These are phyloP conservation scores for Chondrilla cf. caribensis DNA, from an alignment of 37 sponge, comb jelly and placozoan genomes.

Conservation along the genomic window DNA sequence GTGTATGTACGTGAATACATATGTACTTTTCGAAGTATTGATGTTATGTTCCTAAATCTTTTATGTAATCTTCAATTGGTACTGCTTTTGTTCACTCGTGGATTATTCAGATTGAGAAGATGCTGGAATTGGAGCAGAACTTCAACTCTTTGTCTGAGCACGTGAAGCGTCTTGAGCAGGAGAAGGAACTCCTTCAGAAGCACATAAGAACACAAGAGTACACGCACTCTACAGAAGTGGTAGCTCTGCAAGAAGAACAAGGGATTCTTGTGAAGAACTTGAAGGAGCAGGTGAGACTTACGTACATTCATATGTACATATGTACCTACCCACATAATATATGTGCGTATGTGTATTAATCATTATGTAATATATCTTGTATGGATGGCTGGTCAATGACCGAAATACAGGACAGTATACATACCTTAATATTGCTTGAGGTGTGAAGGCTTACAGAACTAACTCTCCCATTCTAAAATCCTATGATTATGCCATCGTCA, in stretches of 20 bases:
- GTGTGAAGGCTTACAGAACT: no score
- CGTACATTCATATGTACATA: no score
- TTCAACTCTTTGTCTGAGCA: not conserved
- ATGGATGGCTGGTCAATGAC: no score
- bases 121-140: constrained; percentile 19
- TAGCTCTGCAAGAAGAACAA: constrained; percentile 35
- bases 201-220: constrained; percentile 19
- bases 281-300: constrained; percentile 27
- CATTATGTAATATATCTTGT: no score
- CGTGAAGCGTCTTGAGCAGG: not conserved
- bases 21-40: not conserved
- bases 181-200: constrained; percentile 31
- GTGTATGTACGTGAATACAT: not conserved
- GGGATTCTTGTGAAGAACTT: constrained; percentile 17
- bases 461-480: no score
- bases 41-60: not conserved
- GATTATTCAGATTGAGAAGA: constrained; percentile 21
- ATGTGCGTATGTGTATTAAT: no score
- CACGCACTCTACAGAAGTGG: not conserved
- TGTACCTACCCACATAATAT: no score
- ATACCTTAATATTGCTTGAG: no score
- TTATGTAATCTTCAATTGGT: not conserved
- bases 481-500: no score
- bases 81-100: not conserved
- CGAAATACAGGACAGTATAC: no score